Conservation (phyloP, 1,140 invertebrate species). For the Penaeus vannamei region DNA sequence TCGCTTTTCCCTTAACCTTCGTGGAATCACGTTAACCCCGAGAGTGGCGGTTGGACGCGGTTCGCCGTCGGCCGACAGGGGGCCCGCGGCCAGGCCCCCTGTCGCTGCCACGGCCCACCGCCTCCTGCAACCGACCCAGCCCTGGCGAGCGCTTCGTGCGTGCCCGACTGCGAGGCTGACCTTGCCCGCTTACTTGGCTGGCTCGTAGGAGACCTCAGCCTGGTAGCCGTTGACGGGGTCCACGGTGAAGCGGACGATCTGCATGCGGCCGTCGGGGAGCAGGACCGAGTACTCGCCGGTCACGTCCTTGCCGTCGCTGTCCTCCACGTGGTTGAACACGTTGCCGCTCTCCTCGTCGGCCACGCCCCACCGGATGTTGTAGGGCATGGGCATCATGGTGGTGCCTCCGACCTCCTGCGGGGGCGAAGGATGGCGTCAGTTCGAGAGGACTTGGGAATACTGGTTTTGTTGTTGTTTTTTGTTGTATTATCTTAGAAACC, state of each 20-base stretch:
- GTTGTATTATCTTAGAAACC: background rate
- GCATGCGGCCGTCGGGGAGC: conserved; percentile 68
- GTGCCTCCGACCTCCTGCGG: background rate
- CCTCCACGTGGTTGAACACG: conserved; percentile 67
- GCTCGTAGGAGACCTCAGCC: conserved; percentile 61
- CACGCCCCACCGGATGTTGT: conserved; percentile 67
- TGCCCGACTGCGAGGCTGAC: background rate
- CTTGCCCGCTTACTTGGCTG: conserved; percentile 34
- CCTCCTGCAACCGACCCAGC: too few species aligned
- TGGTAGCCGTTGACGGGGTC: conserved; percentile 68
- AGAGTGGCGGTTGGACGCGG: too few species aligned
- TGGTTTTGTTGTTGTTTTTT: background rate
- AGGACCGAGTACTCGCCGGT: conserved; percentile 67
- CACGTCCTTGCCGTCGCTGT: conserved; percentile 62
- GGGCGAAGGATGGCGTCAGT: background rate
- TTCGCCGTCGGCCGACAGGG: too few species aligned
- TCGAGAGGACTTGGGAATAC: background rate
- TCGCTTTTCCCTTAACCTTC: too few species aligned
- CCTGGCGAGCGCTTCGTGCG: too few species aligned
- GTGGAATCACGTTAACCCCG: too few species aligned
- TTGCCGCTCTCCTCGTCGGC: conserved; percentile 64
- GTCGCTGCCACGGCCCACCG: too few species aligned
- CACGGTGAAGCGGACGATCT: conserved; percentile 65
- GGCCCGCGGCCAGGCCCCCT: too few species aligned
- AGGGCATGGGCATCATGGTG: conserved; percentile 62